Base-by-base conservation (phyloP, 2,113 vertebrate genomes). In the Hylia prasina region DNA sequence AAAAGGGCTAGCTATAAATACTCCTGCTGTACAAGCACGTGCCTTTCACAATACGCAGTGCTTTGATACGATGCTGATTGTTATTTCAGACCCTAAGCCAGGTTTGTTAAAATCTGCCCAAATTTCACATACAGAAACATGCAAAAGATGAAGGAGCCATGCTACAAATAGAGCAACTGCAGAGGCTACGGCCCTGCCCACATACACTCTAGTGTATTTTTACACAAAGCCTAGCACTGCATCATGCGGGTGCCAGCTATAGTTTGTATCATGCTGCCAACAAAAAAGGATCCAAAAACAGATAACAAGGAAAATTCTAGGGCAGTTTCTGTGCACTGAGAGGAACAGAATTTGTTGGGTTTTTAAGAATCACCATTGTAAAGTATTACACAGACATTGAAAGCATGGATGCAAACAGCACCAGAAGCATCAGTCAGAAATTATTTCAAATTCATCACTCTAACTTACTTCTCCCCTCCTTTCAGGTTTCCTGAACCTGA, bases 161-260 rank as follows among this genome's bases (percentile, higher is more conserved):
- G 89, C 96, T 81, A 95, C 94, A 96, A 97, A 97, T 35, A 89
- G 77, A 94, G 91, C 93, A 96, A 94, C 89, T 91, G 93, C 94
- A 97, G 95, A 93, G 87, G 70, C 82, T 92, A 76, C 0, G 3
- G 95, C 61, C 61, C 57, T 91, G 79, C 93, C 89, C 72, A 92
- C 88, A 90, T 64, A 71, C 51, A 20, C 66, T 71, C 70, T 4
- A 18, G 1, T 47, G 77, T 90, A 87, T 95, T 94, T 97, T 95
- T 91, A 96, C 83, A 92, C 89, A 84, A 94, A 94, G 93, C 91
- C 83, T 73, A 89, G 82, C 91, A 83, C 76, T 68, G 91, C 66
- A 44, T 42, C 81, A 81, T 90, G 81, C 40, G 81, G 93, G 65
- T 91, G 91, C 81, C 93, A 91, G 82, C 83, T 95, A 89, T 71